Percentiles rank a stretch among this genome's conserved stretches.
phyloP scores from a whole-genome alignment of 30 jellyfish, hydroid and myxozoan genomes.

The Hydra vulgaris region DNA sequence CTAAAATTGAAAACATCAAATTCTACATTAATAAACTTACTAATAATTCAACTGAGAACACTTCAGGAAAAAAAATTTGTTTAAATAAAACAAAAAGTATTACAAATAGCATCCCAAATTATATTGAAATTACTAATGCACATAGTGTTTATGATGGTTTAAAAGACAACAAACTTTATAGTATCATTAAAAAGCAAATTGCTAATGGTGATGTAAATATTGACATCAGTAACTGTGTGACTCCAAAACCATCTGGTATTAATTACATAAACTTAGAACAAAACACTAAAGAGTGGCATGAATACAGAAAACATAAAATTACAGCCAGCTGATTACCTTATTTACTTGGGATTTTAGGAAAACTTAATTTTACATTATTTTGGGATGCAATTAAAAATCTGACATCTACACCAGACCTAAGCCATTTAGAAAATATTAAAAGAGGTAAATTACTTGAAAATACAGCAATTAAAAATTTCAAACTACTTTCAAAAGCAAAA shows the following conservation, averaged over 20 bases:
- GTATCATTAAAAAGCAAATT: neutral
- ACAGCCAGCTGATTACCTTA: conserved; percentile 1
- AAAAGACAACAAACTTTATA: neutral
- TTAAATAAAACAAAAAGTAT: neutral
- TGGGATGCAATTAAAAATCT: neutral
- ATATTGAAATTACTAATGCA: neutral
- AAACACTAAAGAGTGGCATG: conserved; percentile 3
- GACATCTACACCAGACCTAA: neutral
- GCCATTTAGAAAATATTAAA: too few species aligned
- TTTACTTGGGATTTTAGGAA: conserved; percentile 2
- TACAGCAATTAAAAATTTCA: neutral
- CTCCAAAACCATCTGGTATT: conserved; percentile 10
- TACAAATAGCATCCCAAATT: neutral
- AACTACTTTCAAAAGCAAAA: neutral
- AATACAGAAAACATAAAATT: too few species aligned
- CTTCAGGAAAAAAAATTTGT: neutral
- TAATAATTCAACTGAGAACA: neutral
- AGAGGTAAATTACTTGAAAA: neutral
- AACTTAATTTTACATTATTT: neutral
- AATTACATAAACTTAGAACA: neutral
- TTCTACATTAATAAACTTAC: neutral
- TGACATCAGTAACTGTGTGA: neutral
- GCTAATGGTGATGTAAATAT: neutral
- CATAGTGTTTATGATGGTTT: neutral
- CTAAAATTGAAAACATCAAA: neutral